These are phyloP conservation scores for Propithecus perrieri DNA, from an alignment of 2,797 vertebrate species.

Conservation along the genomic window DNA sequence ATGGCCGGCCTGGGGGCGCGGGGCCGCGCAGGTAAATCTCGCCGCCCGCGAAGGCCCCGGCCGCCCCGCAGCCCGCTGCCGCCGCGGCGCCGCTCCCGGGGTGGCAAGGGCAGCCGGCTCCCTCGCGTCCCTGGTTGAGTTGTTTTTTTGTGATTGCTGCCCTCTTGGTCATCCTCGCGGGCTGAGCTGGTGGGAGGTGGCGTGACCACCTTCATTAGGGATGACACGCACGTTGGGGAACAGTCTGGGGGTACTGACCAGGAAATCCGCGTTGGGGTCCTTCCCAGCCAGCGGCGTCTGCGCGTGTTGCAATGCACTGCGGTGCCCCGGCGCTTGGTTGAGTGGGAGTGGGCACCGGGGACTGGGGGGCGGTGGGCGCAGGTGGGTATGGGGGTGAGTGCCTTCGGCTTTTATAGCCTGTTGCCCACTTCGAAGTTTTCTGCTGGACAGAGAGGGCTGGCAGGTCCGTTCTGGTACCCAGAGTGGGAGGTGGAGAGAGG, in stretches of 20 bases:
- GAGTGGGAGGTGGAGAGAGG: neutral
- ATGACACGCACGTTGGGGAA: constrained; percentile 51
- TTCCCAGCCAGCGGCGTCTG: constrained; percentile 36
- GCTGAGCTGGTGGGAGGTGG: constrained; percentile 11
- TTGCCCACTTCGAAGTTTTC: constrained; percentile 65
- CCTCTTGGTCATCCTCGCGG: neutral
- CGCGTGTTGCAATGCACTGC: constrained; percentile 79
- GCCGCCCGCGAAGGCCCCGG: constrained; percentile 42
- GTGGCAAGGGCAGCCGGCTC: neutral
- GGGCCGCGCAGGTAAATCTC: constrained; percentile 86
- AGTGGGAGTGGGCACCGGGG: neutral
- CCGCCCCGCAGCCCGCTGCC: neutral
- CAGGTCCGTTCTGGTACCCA: neutral
- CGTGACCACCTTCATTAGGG: constrained; percentile 41
- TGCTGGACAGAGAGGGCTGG: neutral
- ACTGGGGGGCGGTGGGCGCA: neutral
- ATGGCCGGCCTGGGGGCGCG: constrained; percentile 86
- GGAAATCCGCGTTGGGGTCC: neutral
- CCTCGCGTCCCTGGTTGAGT: neutral
- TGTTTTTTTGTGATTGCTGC: neutral
- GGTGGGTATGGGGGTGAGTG: neutral
- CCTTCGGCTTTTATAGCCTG: constrained; percentile 51
- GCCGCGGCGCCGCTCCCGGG: neutral
- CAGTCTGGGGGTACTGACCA: neutral
- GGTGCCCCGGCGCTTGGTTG: constrained; percentile 7